Evolutionary conservation across 2,113 vertebrate species (phyloP).

Genomic region (Corythoichthys intestinalis): DNA sequence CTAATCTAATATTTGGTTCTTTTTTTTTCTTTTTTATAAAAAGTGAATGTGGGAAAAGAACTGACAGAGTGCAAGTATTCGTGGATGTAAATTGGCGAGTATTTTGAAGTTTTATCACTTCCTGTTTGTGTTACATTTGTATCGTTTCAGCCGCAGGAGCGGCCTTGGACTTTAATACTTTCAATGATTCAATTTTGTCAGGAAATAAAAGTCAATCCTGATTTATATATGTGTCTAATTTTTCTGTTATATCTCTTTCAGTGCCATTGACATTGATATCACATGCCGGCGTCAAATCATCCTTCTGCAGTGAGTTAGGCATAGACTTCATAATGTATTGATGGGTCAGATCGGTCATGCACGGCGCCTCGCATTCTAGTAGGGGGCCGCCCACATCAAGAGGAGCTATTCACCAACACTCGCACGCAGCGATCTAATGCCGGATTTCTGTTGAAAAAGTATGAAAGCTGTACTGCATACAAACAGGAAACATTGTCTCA

Average conservation of each 20-base stretch:
- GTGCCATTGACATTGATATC: too few relatives aligned
- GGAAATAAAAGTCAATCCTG: conserved; percentile 66
- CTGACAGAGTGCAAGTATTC: conserved; percentile 23
- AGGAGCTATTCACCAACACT: too few relatives aligned
- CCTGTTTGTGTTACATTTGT: conserved; percentile 40
- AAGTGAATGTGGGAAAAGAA: conserved; percentile 62
- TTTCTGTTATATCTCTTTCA: neutral
- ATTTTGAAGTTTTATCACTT: conserved; percentile 19
- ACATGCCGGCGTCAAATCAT: too few relatives aligned
- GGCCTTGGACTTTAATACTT: conserved; percentile 50
- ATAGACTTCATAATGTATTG: too few relatives aligned
- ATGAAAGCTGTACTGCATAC: too few relatives aligned
- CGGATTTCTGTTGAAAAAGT: too few relatives aligned
- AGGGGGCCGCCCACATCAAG: too few relatives aligned
- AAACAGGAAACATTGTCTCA: too few relatives aligned
- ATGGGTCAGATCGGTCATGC: too few relatives aligned
- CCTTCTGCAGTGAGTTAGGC: too few relatives aligned
- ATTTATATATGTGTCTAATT: conserved; percentile 17
- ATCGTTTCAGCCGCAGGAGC: conserved; percentile 36
- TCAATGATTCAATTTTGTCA: conserved; percentile 63
- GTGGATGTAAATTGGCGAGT: conserved; percentile 49
- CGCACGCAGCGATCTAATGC: too few relatives aligned
- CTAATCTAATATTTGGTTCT: conserved; percentile 24
- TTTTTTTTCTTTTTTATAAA: conserved; percentile 27
- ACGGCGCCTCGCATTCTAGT: too few relatives aligned